phyloP scores from a whole-genome alignment of 2,888 invertebrate genomes.

The Thumatha senex region DNA sequence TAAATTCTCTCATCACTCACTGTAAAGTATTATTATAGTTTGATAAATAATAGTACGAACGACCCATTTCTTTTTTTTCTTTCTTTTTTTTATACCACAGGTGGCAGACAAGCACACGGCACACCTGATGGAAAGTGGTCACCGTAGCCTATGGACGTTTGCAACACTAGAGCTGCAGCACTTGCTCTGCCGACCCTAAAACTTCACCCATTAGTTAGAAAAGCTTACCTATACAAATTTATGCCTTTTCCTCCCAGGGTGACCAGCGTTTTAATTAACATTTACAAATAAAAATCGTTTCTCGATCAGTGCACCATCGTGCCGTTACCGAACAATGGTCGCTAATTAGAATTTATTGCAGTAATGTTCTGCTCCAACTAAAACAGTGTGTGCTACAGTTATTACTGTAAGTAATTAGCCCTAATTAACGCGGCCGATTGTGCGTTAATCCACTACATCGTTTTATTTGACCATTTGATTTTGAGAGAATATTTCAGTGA shows the following conservation, averaged over 20 bases:
- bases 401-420: conserved; percentile 29
- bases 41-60: too few relatives aligned
- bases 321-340: conserved; percentile 9
- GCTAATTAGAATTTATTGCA: conserved; percentile 11
- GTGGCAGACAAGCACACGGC: too few relatives aligned
- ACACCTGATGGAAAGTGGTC: too few relatives aligned
- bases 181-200: too few relatives aligned
- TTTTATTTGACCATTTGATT: conserved; percentile 6
- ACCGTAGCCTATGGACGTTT: too few relatives aligned
- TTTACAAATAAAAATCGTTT: background rate
- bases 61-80: too few relatives aligned
- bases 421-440: conserved; percentile 25
- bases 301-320: conserved; percentile 11
- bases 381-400: conserved; percentile 4
- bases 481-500: background rate
- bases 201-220: too few relatives aligned
- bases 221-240: too few relatives aligned
- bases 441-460: background rate
- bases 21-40: too few relatives aligned
- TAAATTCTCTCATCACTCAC: too few relatives aligned
- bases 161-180: too few relatives aligned
- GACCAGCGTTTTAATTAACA: background rate
- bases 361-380: conserved; percentile 27
- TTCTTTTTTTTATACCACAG: too few relatives aligned
- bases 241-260: background rate